Evolutionary conservation across 2,797 vertebrate genomes (phyloP).

Genomic region (Parauchenoglanis punctatus): DNA sequence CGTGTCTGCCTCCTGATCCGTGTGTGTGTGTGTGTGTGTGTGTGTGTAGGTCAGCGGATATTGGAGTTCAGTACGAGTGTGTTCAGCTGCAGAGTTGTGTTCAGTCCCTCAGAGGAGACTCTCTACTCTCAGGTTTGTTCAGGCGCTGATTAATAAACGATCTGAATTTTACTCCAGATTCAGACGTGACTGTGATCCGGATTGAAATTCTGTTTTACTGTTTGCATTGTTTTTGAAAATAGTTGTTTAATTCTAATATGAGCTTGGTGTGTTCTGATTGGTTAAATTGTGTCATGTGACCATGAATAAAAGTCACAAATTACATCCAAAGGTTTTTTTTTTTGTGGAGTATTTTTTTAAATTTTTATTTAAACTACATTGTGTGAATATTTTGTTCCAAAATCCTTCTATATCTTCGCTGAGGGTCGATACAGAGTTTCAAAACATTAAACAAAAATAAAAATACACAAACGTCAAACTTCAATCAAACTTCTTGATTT

Average conservation of each 20-base stretch:
- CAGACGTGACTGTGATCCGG: neutral
- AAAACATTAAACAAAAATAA: too few species aligned
- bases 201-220: neutral
- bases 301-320: neutral
- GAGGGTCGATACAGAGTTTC: too few species aligned
- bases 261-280: neutral
- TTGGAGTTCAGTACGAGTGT: slow-evolving; percentile 83
- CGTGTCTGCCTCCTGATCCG: slow-evolving; percentile 8
- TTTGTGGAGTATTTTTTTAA: too few species aligned
- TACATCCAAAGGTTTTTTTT: neutral
- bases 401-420: neutral
- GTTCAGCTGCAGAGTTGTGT: slow-evolving; percentile 87
- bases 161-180: neutral
- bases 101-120: slow-evolving; percentile 86
- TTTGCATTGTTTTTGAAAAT: neutral
- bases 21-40: slow-evolving; percentile 22
- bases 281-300: neutral
- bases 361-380: neutral
- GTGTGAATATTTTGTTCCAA: neutral
- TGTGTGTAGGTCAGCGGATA: slow-evolving; percentile 81
- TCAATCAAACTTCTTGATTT: neutral
- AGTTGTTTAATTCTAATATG: neutral
- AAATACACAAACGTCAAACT: neutral
- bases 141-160: too few species aligned
- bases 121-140: slow-evolving; percentile 85